A percentile compares a stretch with the other conserved stretches of the same genome.
These are phyloP conservation scores for Ibycter americanus DNA, from an alignment of 2,797 vertebrate species.

Conservation along the genomic window DNA sequence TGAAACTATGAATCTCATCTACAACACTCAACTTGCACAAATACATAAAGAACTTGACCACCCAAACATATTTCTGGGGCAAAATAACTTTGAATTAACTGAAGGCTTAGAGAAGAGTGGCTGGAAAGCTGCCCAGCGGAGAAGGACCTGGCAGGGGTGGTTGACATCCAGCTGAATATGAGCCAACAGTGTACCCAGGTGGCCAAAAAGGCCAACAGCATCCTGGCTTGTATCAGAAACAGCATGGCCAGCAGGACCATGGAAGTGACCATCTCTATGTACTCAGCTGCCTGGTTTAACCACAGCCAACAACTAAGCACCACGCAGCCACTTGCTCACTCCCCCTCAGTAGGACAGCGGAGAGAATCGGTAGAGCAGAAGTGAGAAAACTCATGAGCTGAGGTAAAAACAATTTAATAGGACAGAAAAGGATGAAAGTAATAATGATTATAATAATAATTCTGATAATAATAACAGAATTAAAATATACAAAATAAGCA, in stretches of 20 bases:
- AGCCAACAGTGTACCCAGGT: not conserved
- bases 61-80: not conserved
- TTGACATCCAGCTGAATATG: not conserved
- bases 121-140: not conserved
- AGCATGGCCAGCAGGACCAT: not conserved
- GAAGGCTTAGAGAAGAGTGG: not conserved
- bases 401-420: not conserved
- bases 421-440: not conserved
- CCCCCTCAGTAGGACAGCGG: no score
- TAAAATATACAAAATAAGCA: not conserved
- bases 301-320: no score
- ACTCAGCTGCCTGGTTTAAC: no score
- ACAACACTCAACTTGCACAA: not conserved
- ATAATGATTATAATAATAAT: not conserved
- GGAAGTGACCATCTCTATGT: accelerated
- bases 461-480: not conserved
- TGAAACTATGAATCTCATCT: not conserved
- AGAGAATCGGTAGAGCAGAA: not conserved
- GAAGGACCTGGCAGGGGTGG: not conserved
- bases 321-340: no score
- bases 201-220: not conserved
- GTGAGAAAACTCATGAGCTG: not conserved
- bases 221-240: not conserved
- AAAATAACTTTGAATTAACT: not conserved
- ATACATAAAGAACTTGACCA: not conserved